Conservation (phyloP, 2,888 invertebrate species). For the Amblyjoppa proteus region DNA sequence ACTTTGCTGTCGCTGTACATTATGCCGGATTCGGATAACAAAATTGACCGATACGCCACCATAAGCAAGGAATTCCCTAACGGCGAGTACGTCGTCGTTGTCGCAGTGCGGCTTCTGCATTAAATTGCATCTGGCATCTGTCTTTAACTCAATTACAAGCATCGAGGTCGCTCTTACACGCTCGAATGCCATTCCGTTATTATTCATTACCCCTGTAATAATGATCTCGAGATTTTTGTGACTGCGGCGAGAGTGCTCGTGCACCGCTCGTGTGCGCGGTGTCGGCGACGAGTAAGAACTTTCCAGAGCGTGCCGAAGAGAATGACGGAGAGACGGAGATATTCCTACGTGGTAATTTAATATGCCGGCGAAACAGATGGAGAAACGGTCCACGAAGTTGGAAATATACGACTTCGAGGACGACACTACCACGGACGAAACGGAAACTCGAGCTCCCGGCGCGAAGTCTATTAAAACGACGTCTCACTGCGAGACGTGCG, state of each 20-base stretch:
- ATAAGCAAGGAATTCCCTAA: not conserved
- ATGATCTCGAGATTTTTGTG: slow-evolving; percentile 71
- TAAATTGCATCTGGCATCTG: not conserved
- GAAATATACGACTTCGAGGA: slow-evolving; percentile 4
- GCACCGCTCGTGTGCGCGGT: not conserved
- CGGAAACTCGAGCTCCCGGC: not conserved
- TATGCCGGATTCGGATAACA: slow-evolving; percentile 23
- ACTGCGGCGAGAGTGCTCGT: slow-evolving; percentile 26
- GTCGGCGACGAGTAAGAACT: not conserved
- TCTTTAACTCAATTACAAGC: slow-evolving; percentile 73
- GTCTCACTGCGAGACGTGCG: not conserved
- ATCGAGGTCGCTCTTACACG: slow-evolving; percentile 74
- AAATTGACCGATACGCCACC: not conserved
- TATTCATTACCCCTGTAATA: slow-evolving; percentile 79
- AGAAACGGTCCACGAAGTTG: slow-evolving; percentile 12
- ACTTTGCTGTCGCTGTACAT: not conserved
- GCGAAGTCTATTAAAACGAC: not conserved
- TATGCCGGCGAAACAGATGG: slow-evolving; percentile 14
- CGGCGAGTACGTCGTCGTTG: not conserved
- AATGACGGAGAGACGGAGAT: not conserved
- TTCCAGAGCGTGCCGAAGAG: slow-evolving; percentile 10
- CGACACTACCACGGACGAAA: not conserved
- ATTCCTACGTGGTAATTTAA: slow-evolving; percentile 6
- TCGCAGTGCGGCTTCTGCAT: slow-evolving; percentile 5
- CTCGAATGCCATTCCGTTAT: slow-evolving; percentile 77